phyloP scores from a whole-genome alignment of 1,140 invertebrate species.

The Scaptodrosophila lebanonensis region DNA sequence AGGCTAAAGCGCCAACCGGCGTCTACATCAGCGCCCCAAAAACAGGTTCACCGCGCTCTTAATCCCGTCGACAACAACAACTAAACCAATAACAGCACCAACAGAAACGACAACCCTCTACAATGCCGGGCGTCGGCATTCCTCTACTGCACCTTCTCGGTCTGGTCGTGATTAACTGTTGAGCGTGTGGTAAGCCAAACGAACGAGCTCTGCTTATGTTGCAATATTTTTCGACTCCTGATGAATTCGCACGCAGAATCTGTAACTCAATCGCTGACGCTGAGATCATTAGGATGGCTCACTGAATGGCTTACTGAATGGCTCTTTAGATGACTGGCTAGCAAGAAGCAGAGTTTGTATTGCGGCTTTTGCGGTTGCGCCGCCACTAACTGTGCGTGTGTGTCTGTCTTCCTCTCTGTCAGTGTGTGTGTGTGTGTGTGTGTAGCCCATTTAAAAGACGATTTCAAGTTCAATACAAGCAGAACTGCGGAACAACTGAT shows the following conservation, averaged over 20 bases:
- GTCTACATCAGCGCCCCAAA: no score
- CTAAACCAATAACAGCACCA: neutral
- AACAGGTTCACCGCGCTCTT: no score
- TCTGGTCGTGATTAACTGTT: conserved; percentile 69
- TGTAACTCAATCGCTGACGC: conserved; percentile 69
- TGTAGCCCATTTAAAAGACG: conserved; percentile 56
- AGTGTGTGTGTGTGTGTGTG: conserved; percentile 10
- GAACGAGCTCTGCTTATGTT: no score
- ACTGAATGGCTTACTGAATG: no score
- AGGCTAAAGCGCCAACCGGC: no score
- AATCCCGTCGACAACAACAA: neutral
- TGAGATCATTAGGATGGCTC: conserved; percentile 73
- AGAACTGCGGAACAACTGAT: conserved; percentile 60
- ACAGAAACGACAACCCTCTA: conserved; percentile 44
- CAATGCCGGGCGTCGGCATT: conserved; percentile 59
- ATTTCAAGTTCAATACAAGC: conserved; percentile 54
- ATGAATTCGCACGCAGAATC: conserved; percentile 43
- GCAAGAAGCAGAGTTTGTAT: no score
- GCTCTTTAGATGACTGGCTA: no score
- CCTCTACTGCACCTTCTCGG: no score
- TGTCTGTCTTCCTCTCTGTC: neutral
- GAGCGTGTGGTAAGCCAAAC: conserved; percentile 45
- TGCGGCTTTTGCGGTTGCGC: conserved; percentile 61
- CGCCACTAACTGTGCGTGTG: conserved; percentile 7
- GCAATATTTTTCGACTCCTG: no score